Conservation (phyloP, 2,888 invertebrate species). For the Mimachlamys varia region DNA sequence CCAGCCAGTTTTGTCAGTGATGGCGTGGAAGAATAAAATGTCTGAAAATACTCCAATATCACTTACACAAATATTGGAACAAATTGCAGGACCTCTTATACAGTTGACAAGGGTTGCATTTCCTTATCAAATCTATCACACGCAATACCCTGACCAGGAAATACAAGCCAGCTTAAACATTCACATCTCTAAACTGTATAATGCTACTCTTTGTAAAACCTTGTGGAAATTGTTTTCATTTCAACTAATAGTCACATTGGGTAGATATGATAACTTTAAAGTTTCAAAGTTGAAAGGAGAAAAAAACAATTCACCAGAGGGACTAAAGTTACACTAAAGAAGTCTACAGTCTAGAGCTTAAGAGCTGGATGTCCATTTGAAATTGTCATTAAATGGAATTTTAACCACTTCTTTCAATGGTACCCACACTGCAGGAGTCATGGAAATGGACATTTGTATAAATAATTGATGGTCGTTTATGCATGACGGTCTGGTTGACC, state of each 20-base stretch:
- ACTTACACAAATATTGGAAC: neutral
- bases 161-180: neutral
- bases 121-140: neutral
- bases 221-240: neutral
- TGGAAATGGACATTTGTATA: neutral
- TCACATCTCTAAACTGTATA: neutral
- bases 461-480: neutral
- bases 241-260: neutral
- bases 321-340: neutral
- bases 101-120: neutral
- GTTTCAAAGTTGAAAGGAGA: neutral
- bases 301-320: neutral
- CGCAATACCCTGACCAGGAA: neutral
- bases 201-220: neutral
- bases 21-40: neutral
- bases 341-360: neutral
- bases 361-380: neutral
- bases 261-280: neutral
- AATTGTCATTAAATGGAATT: slow-evolving; percentile 7
- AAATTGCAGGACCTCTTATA: neutral
- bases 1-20: neutral
- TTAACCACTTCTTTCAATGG: neutral
- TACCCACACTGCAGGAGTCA: neutral
- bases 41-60: neutral
- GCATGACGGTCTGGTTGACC: neutral